phyloP scores from a whole-genome alignment of 1,140 invertebrate genomes.

The Phymorhynchus buccinoides region DNA sequence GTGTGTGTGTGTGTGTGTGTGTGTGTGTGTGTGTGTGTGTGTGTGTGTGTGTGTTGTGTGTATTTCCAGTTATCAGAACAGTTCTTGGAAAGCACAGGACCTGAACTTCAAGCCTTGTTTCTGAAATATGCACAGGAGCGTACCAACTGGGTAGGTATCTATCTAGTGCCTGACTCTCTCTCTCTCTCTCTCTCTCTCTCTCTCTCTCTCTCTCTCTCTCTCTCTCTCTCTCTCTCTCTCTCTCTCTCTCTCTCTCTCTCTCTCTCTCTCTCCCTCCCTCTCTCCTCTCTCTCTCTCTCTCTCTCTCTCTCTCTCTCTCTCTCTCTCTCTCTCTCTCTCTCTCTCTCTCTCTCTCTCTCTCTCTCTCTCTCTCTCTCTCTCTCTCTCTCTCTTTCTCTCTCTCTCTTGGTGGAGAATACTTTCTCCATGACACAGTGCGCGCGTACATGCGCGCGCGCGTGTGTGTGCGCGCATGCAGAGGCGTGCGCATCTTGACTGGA shows the following conservation, averaged over 20 bases:
- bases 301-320: neutral
- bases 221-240: neutral
- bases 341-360: neutral
- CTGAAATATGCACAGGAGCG: too few species aligned
- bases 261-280: neutral
- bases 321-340: neutral
- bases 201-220: neutral
- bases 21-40: too few species aligned
- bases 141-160: too few species aligned
- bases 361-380: constrained; percentile 4
- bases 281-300: neutral
- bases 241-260: neutral
- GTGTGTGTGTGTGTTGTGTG: too few species aligned
- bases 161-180: neutral
- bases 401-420: neutral
- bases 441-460: neutral
- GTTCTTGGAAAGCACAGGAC: too few species aligned
- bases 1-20: too few species aligned
- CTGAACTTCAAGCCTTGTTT: too few species aligned
- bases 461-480: neutral
- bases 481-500: neutral
- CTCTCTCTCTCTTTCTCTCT: neutral
- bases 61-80: too few species aligned
- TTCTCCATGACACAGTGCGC: neutral
- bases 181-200: neutral